These are phyloP conservation scores for Phacellophora camtschatica DNA, from an alignment of 30 jellyfish, hydroid and myxozoan species.

Conservation along the genomic window DNA sequence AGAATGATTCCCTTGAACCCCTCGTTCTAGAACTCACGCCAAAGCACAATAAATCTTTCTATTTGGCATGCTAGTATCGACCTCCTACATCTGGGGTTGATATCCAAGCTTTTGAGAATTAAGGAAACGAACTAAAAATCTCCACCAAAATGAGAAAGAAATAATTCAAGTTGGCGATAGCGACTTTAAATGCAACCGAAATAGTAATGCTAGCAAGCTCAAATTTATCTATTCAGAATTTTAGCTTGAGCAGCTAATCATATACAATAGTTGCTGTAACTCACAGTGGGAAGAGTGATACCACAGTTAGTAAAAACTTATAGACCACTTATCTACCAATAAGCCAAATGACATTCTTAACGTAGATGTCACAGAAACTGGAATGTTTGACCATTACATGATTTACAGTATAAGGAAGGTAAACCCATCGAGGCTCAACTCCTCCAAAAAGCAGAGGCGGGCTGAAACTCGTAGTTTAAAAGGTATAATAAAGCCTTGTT, in stretches of 20 bases:
- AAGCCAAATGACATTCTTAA: neutral
- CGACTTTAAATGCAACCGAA: neutral
- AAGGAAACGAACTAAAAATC: neutral
- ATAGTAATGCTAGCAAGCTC: slow-evolving; percentile 3
- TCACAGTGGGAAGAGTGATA: neutral
- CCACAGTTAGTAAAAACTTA: neutral
- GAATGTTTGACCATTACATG: slow-evolving; percentile 13
- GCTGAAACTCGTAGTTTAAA: slow-evolving; percentile 16
- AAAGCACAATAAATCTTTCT: neutral
- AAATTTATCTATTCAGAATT: slow-evolving; percentile 16
- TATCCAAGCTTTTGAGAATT: no score
- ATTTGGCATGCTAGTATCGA: no score
- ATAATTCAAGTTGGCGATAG: slow-evolving; percentile 11
- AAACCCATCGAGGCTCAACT: neutral
- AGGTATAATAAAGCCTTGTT: slow-evolving; percentile 11
- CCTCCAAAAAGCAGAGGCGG: neutral
- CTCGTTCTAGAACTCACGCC: neutral
- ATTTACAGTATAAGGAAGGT: slow-evolving; percentile 14
- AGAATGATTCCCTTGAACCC: neutral
- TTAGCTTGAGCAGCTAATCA: slow-evolving; percentile 21
- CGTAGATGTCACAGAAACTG: neutral
- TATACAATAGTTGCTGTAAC: slow-evolving; percentile 33
- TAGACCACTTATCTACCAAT: slow-evolving; percentile 49
- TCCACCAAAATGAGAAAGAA: slow-evolving; percentile 10
- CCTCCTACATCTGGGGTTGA: no score